Evolutionary conservation across 2,888 invertebrate species (phyloP), one percentile per base, ranked within the genome.

Genomic region (Lutraria lutraria): DNA sequence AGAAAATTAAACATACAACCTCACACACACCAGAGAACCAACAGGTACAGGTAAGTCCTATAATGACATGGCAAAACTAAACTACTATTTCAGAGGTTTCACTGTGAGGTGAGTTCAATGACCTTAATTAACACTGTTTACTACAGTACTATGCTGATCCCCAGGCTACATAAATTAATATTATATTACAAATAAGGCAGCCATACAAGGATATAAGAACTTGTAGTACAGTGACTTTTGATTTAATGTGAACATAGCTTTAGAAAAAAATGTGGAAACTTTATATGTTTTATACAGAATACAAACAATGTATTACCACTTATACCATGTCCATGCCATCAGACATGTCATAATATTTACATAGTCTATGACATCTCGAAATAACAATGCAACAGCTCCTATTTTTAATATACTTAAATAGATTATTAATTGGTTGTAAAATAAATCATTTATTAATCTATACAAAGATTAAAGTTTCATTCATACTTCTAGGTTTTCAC

Each of bases 261-360:
- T n/a, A n/a, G n/a, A 29, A 16, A 31, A 76, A 76, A 16, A 76
- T 6, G 15, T 34, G 16, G 31, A 76, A 31, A 34, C 6, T 76
- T 31, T 19, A 76, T 76, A 76, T 13, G 29, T 15, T 76, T 76
- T 76, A 1, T 31, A 25, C 13, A 15, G 6, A 76, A 76, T 34
- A 15, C 34, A 31, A 76, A 76, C 16, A 31, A 76, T 31, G 12
- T 16, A 2, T 16, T 6, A 31, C 34, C 34, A 76, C 19, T 31
- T 34, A 76, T 31, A 13, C 34, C 4, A 16, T 34, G 10, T 31
- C 31, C 31, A 31, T 31, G 76, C 76, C 76, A 76, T 16, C 31
- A 76, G 13, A 31, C 15, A 31, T 76, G 76, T 76, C 76, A 76
- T 34, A 76, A 76, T 34, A 76, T 76, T 76, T 31, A 76, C 76